phyloP scores from a whole-genome alignment of 2,113 vertebrate genomes.

The Scalopus aquaticus region DNA sequence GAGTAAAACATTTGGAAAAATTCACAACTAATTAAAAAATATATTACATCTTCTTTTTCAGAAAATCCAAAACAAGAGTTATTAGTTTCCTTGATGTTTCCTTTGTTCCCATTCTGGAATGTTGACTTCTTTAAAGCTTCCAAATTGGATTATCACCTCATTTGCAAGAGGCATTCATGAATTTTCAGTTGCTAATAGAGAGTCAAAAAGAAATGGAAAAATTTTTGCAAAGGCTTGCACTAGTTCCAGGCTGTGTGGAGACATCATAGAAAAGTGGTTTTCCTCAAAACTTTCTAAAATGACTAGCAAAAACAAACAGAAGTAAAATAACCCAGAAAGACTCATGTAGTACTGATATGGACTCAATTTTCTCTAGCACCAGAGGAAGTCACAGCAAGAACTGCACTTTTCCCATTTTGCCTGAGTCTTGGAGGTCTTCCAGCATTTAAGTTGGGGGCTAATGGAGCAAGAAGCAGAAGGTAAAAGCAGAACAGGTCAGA shows the following conservation, averaged over 20 bases:
- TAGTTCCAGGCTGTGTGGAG: neutral
- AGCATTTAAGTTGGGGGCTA: neutral
- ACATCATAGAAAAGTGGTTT: neutral
- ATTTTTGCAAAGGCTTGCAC: neutral
- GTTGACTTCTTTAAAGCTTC: neutral
- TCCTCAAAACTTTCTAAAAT: neutral
- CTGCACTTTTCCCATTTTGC: neutral
- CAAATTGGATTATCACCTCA: neutral
- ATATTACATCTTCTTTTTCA: neutral
- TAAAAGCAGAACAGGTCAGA: neutral
- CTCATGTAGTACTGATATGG: neutral
- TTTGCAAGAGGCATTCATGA: neutral
- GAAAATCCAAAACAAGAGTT: constrained; percentile 25
- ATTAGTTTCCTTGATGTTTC: constrained; percentile 1
- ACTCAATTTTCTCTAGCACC: neutral
- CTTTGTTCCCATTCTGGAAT: constrained; percentile 29
- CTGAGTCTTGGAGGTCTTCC: neutral
- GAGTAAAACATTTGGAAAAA: neutral
- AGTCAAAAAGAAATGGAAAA: neutral
- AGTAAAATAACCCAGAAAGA: neutral
- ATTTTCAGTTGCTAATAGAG: neutral
- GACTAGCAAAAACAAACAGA: neutral
- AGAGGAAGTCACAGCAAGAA: neutral
- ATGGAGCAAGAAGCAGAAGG: neutral
- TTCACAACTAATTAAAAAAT: neutral